Evolutionary conservation across 2,888 invertebrate genomes (phyloP).

Genomic region (Limenitis camilla): DNA sequence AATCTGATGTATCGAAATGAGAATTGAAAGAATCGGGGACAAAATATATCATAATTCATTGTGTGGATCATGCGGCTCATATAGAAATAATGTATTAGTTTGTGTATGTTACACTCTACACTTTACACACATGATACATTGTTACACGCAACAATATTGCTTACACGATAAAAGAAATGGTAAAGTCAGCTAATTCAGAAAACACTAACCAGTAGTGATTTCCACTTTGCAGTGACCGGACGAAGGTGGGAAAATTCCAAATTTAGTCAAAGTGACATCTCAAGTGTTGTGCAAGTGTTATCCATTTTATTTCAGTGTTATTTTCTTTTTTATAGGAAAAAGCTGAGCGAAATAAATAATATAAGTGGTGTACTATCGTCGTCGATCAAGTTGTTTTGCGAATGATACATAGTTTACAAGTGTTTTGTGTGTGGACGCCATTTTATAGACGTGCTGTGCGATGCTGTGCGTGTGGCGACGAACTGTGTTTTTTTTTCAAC

Average conservation of each 20-base stretch:
- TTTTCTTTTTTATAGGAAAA: constrained; percentile 74
- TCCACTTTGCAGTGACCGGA: constrained; percentile 73
- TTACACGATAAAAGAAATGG: constrained; percentile 50
- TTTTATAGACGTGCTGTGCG: constrained; percentile 46
- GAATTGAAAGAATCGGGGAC: too few species aligned
- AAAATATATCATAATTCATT: too few species aligned
- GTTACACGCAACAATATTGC: constrained; percentile 46
- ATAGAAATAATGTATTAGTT: background rate
- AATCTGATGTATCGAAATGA: too few species aligned
- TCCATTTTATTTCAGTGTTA: constrained; percentile 48
- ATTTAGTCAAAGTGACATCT: constrained; percentile 48
- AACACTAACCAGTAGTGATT: constrained; percentile 69
- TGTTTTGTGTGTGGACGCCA: constrained; percentile 63
- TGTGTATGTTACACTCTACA: constrained; percentile 14
- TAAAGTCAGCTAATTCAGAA: constrained; percentile 46
- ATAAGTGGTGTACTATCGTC: constrained; percentile 72
- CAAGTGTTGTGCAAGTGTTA: constrained; percentile 63
- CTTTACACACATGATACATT: constrained; percentile 35
- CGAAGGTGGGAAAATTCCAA: constrained; percentile 68
- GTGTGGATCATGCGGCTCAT: too few species aligned
- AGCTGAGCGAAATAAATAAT: constrained; percentile 72
- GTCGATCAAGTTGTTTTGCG: constrained; percentile 72
- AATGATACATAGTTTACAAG: constrained; percentile 69
- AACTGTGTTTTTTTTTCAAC: constrained; percentile 6
- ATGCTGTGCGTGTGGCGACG: constrained; percentile 40